phyloP scores from a whole-genome alignment of 2,888 invertebrate species.

The Coleophora deauratella region DNA sequence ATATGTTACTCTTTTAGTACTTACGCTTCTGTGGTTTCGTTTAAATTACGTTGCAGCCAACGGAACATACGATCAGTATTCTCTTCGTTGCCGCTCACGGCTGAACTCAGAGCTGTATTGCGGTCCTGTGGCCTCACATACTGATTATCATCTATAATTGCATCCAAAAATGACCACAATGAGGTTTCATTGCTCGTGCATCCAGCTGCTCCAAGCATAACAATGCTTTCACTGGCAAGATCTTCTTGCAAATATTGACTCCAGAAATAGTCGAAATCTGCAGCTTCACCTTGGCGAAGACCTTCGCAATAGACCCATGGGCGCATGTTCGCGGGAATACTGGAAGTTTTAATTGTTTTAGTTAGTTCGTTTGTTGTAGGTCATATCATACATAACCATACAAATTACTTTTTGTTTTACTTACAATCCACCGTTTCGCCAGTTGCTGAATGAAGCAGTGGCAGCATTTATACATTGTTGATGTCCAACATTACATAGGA shows the following conservation, averaged over 20 bases:
- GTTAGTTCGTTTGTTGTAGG: too few relatives aligned
- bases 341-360: conserved; percentile 14
- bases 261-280: conserved; percentile 81
- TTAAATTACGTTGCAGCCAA: conserved; percentile 56
- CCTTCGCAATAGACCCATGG: conserved; percentile 84
- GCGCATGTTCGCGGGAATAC: conserved; percentile 68
- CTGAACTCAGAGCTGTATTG: conserved; percentile 51
- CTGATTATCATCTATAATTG: conserved; percentile 32
- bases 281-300: conserved; percentile 74
- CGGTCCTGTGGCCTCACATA: conserved; percentile 57
- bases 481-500: conserved; percentile 70
- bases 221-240: conserved; percentile 78
- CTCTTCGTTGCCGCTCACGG: conserved; percentile 67
- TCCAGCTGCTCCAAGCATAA: conserved; percentile 79
- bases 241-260: conserved; percentile 71
- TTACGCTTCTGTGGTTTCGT: conserved; percentile 28
- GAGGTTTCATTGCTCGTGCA: conserved; percentile 73
- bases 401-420: conserved; percentile 14
- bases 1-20: conserved; percentile 15
- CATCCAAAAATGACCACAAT: conserved; percentile 35
- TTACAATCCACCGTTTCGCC: conserved; percentile 44
- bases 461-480: conserved; percentile 51
- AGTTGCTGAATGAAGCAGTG: conserved; percentile 41
- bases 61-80: conserved; percentile 72
- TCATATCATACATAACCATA: too few relatives aligned